Percentiles rank a stretch among this genome's conserved stretches.
phyloP scores from a whole-genome alignment of 2,797 vertebrate genomes.

The Tapera naevia region DNA sequence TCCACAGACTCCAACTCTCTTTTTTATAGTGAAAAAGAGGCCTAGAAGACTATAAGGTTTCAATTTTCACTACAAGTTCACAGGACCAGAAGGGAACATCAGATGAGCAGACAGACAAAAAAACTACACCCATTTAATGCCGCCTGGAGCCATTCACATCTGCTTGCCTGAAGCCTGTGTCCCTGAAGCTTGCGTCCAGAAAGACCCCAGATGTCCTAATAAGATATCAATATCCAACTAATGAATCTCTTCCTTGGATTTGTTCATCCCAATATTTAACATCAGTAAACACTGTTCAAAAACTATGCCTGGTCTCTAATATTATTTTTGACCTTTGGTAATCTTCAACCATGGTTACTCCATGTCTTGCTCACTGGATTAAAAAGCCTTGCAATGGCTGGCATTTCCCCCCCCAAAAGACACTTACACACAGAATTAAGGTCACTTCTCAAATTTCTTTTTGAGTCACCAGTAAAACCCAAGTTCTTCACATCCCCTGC shows the following conservation, averaged over 20 bases:
- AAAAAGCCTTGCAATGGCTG: background rate
- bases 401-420: background rate
- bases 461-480: background rate
- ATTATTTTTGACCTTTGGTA: background rate
- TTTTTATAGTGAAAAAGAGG: background rate
- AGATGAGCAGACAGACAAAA: background rate
- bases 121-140: background rate
- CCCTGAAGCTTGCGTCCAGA: background rate
- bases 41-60: background rate
- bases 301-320: background rate
- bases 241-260: background rate
- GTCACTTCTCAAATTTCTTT: background rate
- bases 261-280: background rate
- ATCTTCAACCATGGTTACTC: background rate
- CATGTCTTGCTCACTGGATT: background rate
- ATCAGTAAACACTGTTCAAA: background rate
- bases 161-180: background rate
- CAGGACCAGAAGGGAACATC: background rate
- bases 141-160: background rate
- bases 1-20: background rate
- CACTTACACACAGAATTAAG: background rate
- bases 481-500: background rate
- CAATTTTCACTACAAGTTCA: background rate
- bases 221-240: background rate
- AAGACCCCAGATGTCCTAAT: background rate